phyloP scores from a whole-genome alignment of 2,113 vertebrate genomes.

The Thunnus maccoyii region DNA sequence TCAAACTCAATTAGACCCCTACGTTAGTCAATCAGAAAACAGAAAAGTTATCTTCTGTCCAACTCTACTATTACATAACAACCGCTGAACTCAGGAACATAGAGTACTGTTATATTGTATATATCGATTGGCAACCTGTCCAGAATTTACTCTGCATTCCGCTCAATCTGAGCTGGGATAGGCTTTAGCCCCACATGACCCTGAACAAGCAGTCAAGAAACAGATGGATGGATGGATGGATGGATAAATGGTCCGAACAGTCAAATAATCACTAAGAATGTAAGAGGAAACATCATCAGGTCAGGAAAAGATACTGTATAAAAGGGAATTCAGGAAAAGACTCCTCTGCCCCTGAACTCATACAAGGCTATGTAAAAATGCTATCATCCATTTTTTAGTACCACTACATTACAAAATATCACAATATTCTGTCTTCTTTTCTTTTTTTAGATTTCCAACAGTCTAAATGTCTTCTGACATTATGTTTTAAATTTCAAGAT shows the following conservation, averaged over 20 bases:
- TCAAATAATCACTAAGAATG: not conserved
- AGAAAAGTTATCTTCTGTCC: conserved; percentile 1
- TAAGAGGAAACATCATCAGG: not conserved
- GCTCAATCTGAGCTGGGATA: not conserved
- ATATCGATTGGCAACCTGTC: not conserved
- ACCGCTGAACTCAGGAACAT: not conserved
- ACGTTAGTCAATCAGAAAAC: conserved; percentile 10
- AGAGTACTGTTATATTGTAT: not conserved
- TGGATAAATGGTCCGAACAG: not conserved
- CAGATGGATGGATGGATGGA: not conserved
- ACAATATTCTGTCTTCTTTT: too few relatives aligned
- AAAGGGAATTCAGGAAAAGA: not conserved
- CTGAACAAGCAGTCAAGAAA: not conserved
- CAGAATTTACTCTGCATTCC: not conserved
- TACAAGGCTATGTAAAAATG: too few relatives aligned
- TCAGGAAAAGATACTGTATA: not conserved
- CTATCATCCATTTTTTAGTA: too few relatives aligned
- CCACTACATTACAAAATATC: too few relatives aligned
- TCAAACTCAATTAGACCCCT: conserved; percentile 5
- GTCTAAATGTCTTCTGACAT: too few relatives aligned
- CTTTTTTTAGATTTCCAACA: not conserved
- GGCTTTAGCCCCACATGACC: not conserved
- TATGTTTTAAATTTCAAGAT: too few relatives aligned
- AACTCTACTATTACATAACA: not conserved
- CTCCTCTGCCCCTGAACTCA: too few relatives aligned